Evolutionary conservation across 2,113 vertebrate genomes (phyloP).

Genomic region (Callipepla squamata): DNA sequence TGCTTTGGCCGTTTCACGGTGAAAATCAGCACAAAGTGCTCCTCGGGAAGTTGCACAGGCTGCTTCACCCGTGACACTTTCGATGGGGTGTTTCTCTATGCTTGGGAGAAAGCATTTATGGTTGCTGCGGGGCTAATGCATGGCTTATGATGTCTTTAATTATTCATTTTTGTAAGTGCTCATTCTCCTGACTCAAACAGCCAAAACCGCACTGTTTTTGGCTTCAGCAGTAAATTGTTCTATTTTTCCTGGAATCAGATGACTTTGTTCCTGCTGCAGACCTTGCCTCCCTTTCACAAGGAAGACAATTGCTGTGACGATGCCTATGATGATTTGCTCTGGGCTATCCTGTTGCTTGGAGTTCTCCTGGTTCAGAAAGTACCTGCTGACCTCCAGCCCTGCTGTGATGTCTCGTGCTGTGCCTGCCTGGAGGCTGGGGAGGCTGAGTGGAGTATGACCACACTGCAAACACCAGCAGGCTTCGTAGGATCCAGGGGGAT

Average conservation of each 20-base stretch:
- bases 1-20: not conserved
- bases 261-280: not conserved
- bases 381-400: fast-evolving
- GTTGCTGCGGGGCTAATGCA: not conserved
- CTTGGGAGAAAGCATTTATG: not conserved
- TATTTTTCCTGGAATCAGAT: not conserved
- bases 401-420: not conserved
- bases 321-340: not conserved
- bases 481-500: not conserved
- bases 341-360: not conserved
- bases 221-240: not conserved
- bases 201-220: not conserved
- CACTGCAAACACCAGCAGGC: not conserved
- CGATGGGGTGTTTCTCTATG: not conserved
- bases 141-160: not conserved
- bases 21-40: not conserved
- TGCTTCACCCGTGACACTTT: fast-evolving
- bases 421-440: not conserved
- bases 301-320: not conserved
- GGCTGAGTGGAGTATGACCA: fast-evolving
- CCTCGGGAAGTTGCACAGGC: not conserved
- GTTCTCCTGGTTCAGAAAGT: not conserved
- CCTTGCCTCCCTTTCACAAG: not conserved
- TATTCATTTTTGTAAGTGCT: slow-evolving; percentile 20
- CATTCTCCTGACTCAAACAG: not conserved